These are phyloP conservation scores for Poecilia picta DNA, from an alignment of 2,797 vertebrate species.

Conservation along the genomic window DNA sequence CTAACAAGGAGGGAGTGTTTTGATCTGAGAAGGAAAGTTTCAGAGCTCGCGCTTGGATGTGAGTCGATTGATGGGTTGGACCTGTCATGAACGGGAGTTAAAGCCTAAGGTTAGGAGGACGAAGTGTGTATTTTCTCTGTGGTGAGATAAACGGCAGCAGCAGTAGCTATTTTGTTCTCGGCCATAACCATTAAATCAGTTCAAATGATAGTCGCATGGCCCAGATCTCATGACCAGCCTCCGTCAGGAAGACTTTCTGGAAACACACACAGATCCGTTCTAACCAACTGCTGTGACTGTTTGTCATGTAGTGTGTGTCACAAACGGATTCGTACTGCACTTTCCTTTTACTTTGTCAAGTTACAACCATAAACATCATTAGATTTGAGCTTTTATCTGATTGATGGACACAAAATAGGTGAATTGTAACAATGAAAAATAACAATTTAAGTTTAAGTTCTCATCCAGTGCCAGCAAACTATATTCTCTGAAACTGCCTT, in stretches of 20 bases:
- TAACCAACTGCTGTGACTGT: constrained; percentile 27
- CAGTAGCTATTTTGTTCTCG: constrained; percentile 52
- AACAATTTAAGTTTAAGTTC: background rate
- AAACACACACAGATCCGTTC: constrained; percentile 37
- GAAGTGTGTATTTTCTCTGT: constrained; percentile 19
- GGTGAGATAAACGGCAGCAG: constrained; percentile 44
- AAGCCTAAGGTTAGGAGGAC: constrained; percentile 42
- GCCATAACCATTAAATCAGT: constrained; percentile 58
- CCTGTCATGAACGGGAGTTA: constrained; percentile 43
- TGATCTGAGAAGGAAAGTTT: constrained; percentile 22
- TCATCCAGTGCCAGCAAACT: background rate
- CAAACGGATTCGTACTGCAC: background rate
- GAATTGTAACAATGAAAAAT: background rate
- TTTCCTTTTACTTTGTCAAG: background rate
- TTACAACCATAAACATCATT: background rate
- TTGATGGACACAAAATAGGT: background rate
- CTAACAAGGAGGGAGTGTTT: constrained; percentile 5
- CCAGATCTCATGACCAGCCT: constrained; percentile 71
- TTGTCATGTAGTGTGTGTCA: background rate
- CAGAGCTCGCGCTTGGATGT: constrained; percentile 24
- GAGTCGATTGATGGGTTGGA: constrained; percentile 50
- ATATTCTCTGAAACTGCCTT: background rate
- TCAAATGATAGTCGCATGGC: constrained; percentile 74
- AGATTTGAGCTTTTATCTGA: background rate
- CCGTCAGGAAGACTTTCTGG: constrained; percentile 35